phyloP scores from a whole-genome alignment of 2,797 vertebrate species.

The Enoplosus armatus region DNA sequence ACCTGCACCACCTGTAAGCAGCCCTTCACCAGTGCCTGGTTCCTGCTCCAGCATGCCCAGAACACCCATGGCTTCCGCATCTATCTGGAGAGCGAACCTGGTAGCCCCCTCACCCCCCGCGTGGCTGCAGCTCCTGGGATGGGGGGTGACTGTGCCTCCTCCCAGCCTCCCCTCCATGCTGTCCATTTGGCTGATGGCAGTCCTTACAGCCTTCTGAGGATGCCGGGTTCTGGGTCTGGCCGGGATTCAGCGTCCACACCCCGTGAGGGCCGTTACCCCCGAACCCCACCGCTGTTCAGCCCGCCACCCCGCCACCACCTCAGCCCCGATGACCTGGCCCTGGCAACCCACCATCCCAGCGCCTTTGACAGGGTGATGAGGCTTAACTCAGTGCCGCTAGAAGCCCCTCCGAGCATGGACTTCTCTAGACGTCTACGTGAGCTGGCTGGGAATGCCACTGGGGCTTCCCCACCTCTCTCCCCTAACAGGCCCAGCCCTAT shows the following conservation, averaged over 20 bases:
- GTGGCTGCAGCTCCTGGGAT: conserved; percentile 96
- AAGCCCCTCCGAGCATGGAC: conserved; percentile 96
- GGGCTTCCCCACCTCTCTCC: conserved; percentile 95
- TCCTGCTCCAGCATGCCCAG: conserved; percentile 99
- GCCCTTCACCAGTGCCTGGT: conserved; percentile 99
- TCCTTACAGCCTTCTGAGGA: conserved; percentile 97
- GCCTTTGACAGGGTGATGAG: conserved; percentile 99
- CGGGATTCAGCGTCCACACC: conserved; percentile 90
- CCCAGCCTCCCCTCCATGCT: conserved; percentile 95
- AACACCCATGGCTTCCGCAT: conserved; percentile 99
- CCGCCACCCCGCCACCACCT: conserved; percentile 97
- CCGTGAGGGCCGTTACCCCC: conserved; percentile 94
- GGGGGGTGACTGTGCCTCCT: conserved; percentile 95
- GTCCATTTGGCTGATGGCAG: conserved; percentile 97
- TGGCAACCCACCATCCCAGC: conserved; percentile 98
- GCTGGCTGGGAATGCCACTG: conserved; percentile 94
- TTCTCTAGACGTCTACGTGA: conserved; percentile 97
- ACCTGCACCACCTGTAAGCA: conserved; percentile 99
- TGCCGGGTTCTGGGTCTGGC: conserved; percentile 94
- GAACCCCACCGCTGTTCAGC: conserved; percentile 97
- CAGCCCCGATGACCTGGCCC: conserved; percentile 97
- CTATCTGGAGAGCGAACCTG: conserved; percentile 98
- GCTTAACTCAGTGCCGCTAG: conserved; percentile 96
- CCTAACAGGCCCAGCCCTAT: conserved; percentile 97
- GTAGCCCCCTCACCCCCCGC: conserved; percentile 96